A percentile compares a stretch with the other conserved stretches of the same genome.
Conservation (phyloP, 2,888 invertebrate species). For the Drosophila subquinaria region DNA sequence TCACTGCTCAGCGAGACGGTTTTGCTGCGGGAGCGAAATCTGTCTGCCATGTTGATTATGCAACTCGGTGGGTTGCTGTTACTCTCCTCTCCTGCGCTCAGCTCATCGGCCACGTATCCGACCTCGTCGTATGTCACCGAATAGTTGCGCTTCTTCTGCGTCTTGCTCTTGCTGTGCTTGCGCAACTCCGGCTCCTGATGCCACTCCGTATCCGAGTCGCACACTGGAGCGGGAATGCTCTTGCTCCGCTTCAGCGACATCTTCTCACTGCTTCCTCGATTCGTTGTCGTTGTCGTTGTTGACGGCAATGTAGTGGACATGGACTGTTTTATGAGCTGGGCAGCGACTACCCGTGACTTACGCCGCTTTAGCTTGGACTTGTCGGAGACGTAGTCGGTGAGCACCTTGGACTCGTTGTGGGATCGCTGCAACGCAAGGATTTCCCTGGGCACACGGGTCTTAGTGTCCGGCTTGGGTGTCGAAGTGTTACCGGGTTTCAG, state of each 20-base stretch:
- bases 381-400: constrained; percentile 87
- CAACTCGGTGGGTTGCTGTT: constrained; percentile 26
- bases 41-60: not conserved
- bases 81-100: constrained; percentile 58
- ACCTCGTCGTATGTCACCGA: constrained; percentile 52
- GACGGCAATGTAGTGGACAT: constrained; percentile 38
- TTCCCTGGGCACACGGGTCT: constrained; percentile 86
- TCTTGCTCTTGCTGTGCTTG: not conserved
- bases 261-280: not conserved
- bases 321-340: constrained; percentile 26
- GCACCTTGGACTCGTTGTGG: constrained; percentile 89
- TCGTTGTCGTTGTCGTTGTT: not conserved
- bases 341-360: constrained; percentile 52
- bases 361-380: constrained; percentile 85
- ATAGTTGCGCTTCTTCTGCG: constrained; percentile 31
- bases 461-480: constrained; percentile 64
- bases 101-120: constrained; percentile 22
- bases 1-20: constrained; percentile 69
- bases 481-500: constrained; percentile 32
- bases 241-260: constrained; percentile 56
- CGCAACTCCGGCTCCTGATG: not conserved
- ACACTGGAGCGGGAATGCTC: constrained; percentile 56
- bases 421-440: constrained; percentile 88
- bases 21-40: constrained; percentile 80
- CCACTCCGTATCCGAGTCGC: constrained; percentile 46